Evolutionary conservation across 2,888 invertebrate species (phyloP).

Genomic region (Tiliacea citrago): DNA sequence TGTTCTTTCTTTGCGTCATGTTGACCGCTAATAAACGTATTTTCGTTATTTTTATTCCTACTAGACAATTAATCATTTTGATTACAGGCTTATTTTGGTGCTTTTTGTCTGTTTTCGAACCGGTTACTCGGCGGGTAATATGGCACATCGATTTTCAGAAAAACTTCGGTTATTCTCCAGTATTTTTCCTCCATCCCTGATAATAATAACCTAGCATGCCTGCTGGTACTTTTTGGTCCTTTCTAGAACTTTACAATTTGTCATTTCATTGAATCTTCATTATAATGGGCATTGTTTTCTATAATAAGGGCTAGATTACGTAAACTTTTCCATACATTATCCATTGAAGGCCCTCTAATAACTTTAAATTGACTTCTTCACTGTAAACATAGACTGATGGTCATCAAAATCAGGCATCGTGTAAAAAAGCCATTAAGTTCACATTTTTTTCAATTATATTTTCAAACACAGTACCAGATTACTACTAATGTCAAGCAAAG

Average conservation of each 20-base stretch:
- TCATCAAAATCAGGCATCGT: slow-evolving; percentile 14
- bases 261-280: neutral
- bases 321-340: neutral
- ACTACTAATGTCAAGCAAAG: slow-evolving; percentile 48
- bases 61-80: no score
- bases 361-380: neutral
- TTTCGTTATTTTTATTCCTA: no score
- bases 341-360: neutral
- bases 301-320: neutral
- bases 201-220: no score
- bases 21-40: no score
- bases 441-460: slow-evolving; percentile 22
- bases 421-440: slow-evolving; percentile 16
- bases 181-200: no score
- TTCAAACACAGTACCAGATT: slow-evolving; percentile 33
- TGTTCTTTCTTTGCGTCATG: no score
- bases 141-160: no score
- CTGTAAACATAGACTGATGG: neutral
- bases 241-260: neutral
- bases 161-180: no score
- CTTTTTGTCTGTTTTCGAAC: no score
- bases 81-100: no score
- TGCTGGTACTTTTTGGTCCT: neutral
- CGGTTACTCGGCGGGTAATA: no score
- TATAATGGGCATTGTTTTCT: neutral